Conservation (phyloP, 2,113 vertebrate genomes). For the Sigmodon hispidus region DNA sequence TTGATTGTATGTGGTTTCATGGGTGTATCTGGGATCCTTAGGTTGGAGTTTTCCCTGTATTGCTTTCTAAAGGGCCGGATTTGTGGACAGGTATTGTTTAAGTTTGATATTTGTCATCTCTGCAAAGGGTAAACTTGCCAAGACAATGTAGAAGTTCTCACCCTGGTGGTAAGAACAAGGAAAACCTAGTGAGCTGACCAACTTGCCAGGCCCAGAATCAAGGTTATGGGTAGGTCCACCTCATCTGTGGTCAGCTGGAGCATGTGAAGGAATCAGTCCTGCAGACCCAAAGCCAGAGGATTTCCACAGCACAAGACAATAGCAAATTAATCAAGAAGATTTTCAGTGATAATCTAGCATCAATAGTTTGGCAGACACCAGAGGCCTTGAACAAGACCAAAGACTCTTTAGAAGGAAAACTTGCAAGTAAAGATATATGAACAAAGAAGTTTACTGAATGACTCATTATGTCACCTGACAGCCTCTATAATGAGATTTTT, state of each 20-base stretch:
- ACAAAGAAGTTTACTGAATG: not conserved
- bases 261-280: not conserved
- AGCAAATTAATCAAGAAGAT: not conserved
- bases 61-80: too few species aligned
- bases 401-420: not conserved
- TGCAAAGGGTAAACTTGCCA: too few species aligned
- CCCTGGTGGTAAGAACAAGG: not conserved
- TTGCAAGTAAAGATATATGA: not conserved
- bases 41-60: too few species aligned
- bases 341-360: not conserved
- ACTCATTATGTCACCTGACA: not conserved
- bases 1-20: too few species aligned
- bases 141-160: too few species aligned
- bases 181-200: not conserved
- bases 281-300: not conserved
- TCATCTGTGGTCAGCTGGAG: not conserved
- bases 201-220: not conserved
- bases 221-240: not conserved
- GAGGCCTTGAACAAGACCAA: not conserved
- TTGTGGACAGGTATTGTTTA: too few species aligned
- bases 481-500: not conserved
- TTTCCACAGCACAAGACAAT: not conserved
- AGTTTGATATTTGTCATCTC: too few species aligned
- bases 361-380: not conserved
- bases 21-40: too few species aligned